Evolutionary conservation across 2,113 vertebrate genomes (phyloP).

Genomic region (Caloenas nicobarica): DNA sequence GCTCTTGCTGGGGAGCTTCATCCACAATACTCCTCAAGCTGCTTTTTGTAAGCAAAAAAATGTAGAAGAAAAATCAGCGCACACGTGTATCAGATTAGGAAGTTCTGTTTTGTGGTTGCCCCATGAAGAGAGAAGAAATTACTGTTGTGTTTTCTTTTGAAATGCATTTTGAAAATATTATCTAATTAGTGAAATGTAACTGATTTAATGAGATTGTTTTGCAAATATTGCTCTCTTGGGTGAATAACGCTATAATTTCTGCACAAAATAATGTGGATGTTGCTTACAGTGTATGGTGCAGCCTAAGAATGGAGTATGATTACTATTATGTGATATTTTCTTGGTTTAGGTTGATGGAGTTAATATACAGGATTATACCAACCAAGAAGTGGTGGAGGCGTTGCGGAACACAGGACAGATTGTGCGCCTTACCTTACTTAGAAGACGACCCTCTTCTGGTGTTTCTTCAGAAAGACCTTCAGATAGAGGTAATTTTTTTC

Average conservation of each 20-base stretch:
- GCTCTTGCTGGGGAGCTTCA: background rate
- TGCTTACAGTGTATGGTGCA: background rate
- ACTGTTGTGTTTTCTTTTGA: background rate
- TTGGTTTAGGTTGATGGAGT: slow-evolving; percentile 84
- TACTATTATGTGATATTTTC: background rate
- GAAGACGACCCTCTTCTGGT: slow-evolving; percentile 66
- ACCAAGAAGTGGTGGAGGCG: slow-evolving; percentile 89
- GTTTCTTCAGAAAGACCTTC: slow-evolving; percentile 64
- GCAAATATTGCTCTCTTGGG: background rate
- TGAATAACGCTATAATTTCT: background rate
- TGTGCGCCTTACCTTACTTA: slow-evolving; percentile 86
- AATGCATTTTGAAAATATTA: background rate
- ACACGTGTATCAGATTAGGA: background rate
- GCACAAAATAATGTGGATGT: background rate
- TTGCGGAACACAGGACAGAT: slow-evolving; percentile 84
- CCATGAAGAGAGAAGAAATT: background rate
- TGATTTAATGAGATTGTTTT: background rate
- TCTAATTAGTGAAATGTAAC: background rate
- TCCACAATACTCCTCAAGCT: background rate
- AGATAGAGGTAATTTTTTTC: slow-evolving; percentile 76
- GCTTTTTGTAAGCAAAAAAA: background rate
- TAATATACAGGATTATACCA: slow-evolving; percentile 88
- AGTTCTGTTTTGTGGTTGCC: background rate
- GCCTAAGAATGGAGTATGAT: background rate
- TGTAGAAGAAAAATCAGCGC: background rate